These are phyloP conservation scores for Vanessa cardui DNA, from an alignment of 2,888 invertebrate species.

Conservation along the genomic window DNA sequence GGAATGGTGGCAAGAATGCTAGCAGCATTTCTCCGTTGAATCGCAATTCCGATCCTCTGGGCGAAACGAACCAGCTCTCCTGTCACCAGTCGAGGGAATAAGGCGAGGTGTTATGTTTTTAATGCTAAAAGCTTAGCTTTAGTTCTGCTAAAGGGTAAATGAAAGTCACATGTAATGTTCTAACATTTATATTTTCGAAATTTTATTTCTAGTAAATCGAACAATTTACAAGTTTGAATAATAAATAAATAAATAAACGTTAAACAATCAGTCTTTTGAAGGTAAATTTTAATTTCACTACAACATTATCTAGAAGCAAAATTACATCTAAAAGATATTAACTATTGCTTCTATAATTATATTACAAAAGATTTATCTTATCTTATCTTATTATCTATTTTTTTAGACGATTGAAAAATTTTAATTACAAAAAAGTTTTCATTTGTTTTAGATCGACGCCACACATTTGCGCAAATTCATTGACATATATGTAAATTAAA, in stretches of 20 bases:
- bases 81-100: too few relatives aligned
- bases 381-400: constrained; percentile 5
- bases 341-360: constrained; percentile 27
- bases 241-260: constrained; percentile 55
- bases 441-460: neutral
- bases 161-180: constrained; percentile 48
- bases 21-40: too few relatives aligned
- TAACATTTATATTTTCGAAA: constrained; percentile 72
- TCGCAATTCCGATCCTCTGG: too few relatives aligned
- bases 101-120: too few relatives aligned
- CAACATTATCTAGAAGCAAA: constrained; percentile 38
- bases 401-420: constrained; percentile 4
- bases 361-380: constrained; percentile 21
- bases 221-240: constrained; percentile 56
- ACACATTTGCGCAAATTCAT: neutral
- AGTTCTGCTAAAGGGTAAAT: constrained; percentile 25
- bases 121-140: too few relatives aligned
- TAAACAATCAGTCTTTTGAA: constrained; percentile 82
- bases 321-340: constrained; percentile 36
- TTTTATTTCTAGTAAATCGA: constrained; percentile 70
- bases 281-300: constrained; percentile 60
- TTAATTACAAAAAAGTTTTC: neutral
- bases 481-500: neutral
- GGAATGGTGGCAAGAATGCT: too few relatives aligned
- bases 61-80: too few relatives aligned